These are phyloP conservation scores for Lerema accius DNA, from an alignment of 1,140 invertebrate species.

Conservation along the genomic window DNA sequence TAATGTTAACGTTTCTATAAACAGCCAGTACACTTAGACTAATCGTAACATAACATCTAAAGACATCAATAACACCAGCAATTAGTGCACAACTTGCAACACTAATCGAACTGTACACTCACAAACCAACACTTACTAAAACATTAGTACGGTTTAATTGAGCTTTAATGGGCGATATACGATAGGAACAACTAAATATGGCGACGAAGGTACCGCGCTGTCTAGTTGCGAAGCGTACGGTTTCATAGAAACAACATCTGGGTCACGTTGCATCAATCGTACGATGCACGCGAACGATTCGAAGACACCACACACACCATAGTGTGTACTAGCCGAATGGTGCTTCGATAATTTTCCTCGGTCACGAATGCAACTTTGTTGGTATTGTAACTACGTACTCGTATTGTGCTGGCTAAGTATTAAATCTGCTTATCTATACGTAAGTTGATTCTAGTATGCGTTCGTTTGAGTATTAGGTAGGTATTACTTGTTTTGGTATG, in stretches of 20 bases:
- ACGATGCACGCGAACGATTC: slow-evolving; percentile 60
- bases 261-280: slow-evolving; percentile 69
- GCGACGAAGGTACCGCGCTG: slow-evolving; percentile 22
- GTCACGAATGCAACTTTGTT: slow-evolving; percentile 45
- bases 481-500: too few species aligned
- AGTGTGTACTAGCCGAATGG: too few species aligned
- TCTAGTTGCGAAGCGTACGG: slow-evolving; percentile 44
- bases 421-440: too few species aligned
- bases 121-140: not conserved
- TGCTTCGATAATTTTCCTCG: too few species aligned
- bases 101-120: not conserved
- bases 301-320: slow-evolving; percentile 57
- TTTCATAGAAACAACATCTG: slow-evolving; percentile 62
- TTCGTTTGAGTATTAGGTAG: not conserved
- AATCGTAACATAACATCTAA: too few species aligned
- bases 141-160: not conserved
- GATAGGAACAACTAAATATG: slow-evolving; percentile 12
- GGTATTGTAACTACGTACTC: too few species aligned
- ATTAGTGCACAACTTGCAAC: not conserved
- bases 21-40: too few species aligned
- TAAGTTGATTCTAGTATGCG: not conserved
- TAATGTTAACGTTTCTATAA: too few species aligned
- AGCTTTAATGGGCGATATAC: not conserved
- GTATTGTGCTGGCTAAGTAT: not conserved
- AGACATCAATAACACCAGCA: too few species aligned